A percentile compares a stretch with the other conserved stretches of the same genome.
Conservation (phyloP, 2,797 vertebrate genomes). For the Spinus pinus region DNA sequence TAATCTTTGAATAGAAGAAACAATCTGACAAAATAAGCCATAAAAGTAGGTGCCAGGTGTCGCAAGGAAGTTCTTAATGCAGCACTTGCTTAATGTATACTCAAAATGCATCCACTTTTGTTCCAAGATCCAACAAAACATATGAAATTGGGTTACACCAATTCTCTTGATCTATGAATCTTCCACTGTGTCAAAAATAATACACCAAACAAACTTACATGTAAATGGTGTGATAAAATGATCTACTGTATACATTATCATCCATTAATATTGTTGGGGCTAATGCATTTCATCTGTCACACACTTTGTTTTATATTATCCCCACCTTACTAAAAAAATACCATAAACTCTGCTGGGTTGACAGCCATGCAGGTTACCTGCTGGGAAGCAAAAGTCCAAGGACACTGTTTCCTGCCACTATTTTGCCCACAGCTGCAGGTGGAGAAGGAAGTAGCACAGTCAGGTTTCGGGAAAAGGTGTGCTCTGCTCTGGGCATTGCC, state of each 20-base stretch:
- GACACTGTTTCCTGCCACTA: not conserved
- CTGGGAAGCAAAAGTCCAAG: conserved; percentile 1
- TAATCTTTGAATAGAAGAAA: conserved; percentile 66
- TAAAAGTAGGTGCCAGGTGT: conserved; percentile 66
- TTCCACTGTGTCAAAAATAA: conserved; percentile 68
- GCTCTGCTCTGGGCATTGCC: not conserved
- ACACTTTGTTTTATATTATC: conserved; percentile 48
- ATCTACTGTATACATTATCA: conserved; percentile 69
- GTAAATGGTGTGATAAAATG: conserved; percentile 70
- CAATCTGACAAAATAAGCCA: conserved; percentile 65
- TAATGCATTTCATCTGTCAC: conserved; percentile 67
- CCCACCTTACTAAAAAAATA: conserved; percentile 44
- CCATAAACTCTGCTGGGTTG: conserved; percentile 9
- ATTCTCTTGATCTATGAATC: conserved; percentile 73
- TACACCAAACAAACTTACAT: conserved; percentile 70
- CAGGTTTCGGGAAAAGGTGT: not conserved
- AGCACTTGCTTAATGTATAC: conserved; percentile 65
- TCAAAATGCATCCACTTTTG: conserved; percentile 68
- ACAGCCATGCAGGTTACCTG: not conserved
- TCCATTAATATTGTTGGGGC: conserved; percentile 66
- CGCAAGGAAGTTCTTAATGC: conserved; percentile 54
- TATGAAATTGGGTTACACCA: conserved; percentile 73
- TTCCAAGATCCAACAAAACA: conserved; percentile 71
- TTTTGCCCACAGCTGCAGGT: not conserved
- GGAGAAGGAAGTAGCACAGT: not conserved